Percentiles rank a stretch among this genome's conserved stretches.
Conservation (phyloP, 2,113 vertebrate species). For the Jacana jacana region DNA sequence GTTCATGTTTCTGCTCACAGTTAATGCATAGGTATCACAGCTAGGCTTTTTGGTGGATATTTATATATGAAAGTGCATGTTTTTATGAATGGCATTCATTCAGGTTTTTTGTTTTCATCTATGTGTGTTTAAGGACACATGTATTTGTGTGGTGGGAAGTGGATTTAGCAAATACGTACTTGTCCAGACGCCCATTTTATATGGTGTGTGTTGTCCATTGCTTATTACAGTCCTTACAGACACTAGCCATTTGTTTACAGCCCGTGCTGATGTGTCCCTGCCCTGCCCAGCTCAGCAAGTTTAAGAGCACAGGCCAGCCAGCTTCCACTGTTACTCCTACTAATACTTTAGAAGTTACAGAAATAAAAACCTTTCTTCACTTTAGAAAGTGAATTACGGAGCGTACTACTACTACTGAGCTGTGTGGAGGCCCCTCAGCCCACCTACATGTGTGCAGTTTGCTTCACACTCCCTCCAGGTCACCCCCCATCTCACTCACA, state of each 20-base stretch:
- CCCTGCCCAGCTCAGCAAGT: not conserved
- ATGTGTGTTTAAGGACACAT: not conserved
- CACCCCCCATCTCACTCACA: fast-evolving
- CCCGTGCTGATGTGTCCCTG: not conserved
- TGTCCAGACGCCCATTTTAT: not conserved
- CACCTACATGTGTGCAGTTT: not conserved
- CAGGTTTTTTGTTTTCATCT: not conserved
- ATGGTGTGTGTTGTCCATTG: not conserved
- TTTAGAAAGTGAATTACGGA: not conserved
- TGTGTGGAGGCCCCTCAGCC: not conserved
- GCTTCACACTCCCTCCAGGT: not conserved
- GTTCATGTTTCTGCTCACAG: not conserved
- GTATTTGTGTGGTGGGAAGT: not conserved
- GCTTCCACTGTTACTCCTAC: not conserved
- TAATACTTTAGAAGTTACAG: not conserved
- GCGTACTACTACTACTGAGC: not conserved
- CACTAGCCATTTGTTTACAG: not conserved
- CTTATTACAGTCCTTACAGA: not conserved
- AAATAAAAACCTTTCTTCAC: not conserved
- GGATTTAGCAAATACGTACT: not conserved
- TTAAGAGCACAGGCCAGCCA: not conserved
- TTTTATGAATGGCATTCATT: not conserved
- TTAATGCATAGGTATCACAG: not conserved
- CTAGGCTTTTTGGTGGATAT: not conserved
- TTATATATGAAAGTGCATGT: not conserved